Percentiles rank a stretch among this genome's conserved stretches.
phyloP scores from a whole-genome alignment of 2,113 vertebrate genomes.

The Salvelinus alpinus region DNA sequence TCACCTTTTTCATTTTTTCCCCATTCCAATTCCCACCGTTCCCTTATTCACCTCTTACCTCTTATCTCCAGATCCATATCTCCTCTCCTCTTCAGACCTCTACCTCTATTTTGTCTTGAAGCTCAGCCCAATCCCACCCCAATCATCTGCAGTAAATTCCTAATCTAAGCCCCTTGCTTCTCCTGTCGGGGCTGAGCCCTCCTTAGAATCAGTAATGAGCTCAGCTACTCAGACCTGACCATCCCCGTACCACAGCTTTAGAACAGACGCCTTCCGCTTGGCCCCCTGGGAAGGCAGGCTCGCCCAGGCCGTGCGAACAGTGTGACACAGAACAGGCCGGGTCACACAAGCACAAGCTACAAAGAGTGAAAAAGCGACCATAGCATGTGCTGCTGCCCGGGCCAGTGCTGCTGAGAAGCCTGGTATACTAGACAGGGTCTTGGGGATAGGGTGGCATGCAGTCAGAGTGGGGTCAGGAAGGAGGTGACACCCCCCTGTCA shows the following conservation, averaged over 20 bases:
- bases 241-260: neutral
- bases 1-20: neutral
- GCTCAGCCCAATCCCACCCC: too few species aligned
- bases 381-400: too few species aligned
- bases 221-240: neutral
- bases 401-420: too few species aligned
- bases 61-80: neutral
- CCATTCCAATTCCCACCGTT: slow-evolving; percentile 12
- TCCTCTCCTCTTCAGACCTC: neutral
- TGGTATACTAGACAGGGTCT: too few species aligned
- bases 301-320: slow-evolving; percentile 51
- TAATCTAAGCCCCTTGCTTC: too few species aligned
- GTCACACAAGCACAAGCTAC: too few species aligned
- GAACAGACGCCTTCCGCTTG: neutral
- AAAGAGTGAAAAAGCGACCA: too few species aligned
- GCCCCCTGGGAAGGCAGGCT: slow-evolving; percentile 27
- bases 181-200: neutral
- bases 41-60: neutral
- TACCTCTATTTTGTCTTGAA: slow-evolving; percentile 3
- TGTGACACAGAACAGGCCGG: slow-evolving; percentile 36
- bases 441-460: too few species aligned
- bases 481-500: too few species aligned
- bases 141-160: too few species aligned
- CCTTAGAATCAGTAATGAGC: neutral
- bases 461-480: too few species aligned